These are phyloP conservation scores for Carcinoscorpius rotundicauda DNA, from an alignment of 1,140 invertebrate genomes.

Conservation along the genomic window DNA sequence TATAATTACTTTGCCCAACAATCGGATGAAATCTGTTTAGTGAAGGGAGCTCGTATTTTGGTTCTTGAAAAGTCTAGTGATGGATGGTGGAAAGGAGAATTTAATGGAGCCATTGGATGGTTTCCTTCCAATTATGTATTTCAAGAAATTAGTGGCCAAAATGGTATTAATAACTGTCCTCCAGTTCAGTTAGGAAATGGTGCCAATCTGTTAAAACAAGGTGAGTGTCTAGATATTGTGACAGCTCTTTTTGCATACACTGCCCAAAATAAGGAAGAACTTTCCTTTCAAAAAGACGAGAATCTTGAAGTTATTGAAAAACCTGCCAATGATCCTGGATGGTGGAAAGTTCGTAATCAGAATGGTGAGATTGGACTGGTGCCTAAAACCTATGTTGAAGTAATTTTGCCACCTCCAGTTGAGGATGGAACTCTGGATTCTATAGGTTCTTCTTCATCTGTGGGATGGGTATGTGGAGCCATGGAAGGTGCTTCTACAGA, in stretches of 20 bases:
- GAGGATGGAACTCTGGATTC: constrained; percentile 11
- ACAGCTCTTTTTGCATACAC: constrained; percentile 85
- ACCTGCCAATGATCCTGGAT: constrained; percentile 92
- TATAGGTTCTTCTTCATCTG: constrained; percentile 12
- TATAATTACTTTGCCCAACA: constrained; percentile 97
- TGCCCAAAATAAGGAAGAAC: constrained; percentile 89
- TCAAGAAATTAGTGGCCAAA: constrained; percentile 57
- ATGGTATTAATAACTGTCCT: constrained; percentile 65
- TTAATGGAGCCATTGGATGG: constrained; percentile 69
- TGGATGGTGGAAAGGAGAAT: constrained; percentile 98
- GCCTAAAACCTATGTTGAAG: constrained; percentile 87
- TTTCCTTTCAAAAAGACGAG: constrained; percentile 93
- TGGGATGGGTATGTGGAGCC: too few relatives aligned
- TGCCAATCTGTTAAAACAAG: constrained; percentile 13
- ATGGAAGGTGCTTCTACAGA: too few relatives aligned
- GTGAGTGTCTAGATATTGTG: constrained; percentile 57
- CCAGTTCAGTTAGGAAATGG: constrained; percentile 53
- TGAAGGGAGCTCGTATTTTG: constrained; percentile 72
- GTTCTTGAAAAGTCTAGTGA: constrained; percentile 94
- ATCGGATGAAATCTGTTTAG: constrained; percentile 84
- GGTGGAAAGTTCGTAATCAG: constrained; percentile 89
- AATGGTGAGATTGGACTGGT: constrained; percentile 82
- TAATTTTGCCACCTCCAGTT: constrained; percentile 30
- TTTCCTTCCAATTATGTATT: constrained; percentile 98
- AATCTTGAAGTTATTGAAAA: constrained; percentile 87